phyloP scores from a whole-genome alignment of 2,797 vertebrate species.

The Sebastes wilsoni region DNA sequence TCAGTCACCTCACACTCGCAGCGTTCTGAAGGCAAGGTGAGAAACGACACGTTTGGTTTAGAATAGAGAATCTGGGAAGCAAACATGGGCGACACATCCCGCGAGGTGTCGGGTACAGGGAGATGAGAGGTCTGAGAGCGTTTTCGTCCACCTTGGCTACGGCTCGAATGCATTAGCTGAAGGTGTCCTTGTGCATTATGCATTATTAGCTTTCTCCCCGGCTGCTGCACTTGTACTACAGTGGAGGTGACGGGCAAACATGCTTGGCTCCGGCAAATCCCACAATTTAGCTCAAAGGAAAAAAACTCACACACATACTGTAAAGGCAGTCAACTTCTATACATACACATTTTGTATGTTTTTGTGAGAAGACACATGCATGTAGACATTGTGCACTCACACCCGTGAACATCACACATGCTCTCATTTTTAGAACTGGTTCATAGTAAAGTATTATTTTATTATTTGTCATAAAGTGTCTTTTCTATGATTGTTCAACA shows the following conservation, averaged over 20 bases:
- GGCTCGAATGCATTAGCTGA: conserved; percentile 56
- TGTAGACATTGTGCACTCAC: no score
- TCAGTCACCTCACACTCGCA: neutral
- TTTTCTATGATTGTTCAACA: neutral
- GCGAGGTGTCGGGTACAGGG: conserved; percentile 29
- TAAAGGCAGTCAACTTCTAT: no score
- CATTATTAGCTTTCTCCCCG: conserved; percentile 33
- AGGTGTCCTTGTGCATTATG: conserved; percentile 54
- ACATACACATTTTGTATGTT: no score
- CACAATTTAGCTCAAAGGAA: conserved; percentile 19
- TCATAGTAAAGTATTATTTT: no score
- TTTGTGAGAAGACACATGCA: no score
- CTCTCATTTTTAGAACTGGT: no score
- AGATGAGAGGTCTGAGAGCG: conserved; percentile 17
- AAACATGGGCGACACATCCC: conserved; percentile 14
- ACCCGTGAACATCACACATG: no score
- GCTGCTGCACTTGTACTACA: conserved; percentile 22
- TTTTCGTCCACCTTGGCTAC: conserved; percentile 12
- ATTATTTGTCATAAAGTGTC: no score
- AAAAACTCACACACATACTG: neutral
- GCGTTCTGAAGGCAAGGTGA: conserved; percentile 17
- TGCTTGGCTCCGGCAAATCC: neutral
- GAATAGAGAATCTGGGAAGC: neutral
- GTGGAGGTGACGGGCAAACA: conserved; percentile 1
- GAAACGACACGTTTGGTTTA: conserved; percentile 20